Percentiles rank a stretch among this genome's conserved stretches.
Conservation (phyloP, 2,113 vertebrate genomes). For the Crypturellus undulatus region DNA sequence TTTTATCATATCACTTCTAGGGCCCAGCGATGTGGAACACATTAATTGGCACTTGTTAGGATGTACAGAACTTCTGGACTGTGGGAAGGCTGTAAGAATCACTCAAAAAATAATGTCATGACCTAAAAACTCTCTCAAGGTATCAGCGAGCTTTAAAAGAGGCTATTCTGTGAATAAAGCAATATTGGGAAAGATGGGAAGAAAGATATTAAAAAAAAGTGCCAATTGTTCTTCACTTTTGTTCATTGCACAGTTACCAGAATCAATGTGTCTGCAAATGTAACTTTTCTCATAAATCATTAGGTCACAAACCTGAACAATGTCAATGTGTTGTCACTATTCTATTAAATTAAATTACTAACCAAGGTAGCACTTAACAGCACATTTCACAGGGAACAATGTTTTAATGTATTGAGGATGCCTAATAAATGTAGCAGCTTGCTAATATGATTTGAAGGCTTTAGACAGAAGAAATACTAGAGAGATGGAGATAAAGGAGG, state of each 20-base stretch:
- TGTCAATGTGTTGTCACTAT: constrained; percentile 52
- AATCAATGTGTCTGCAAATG: constrained; percentile 66
- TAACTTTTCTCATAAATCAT: constrained; percentile 66
- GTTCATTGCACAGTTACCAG: constrained; percentile 30
- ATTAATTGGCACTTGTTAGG: constrained; percentile 24
- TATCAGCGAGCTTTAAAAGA: not conserved
- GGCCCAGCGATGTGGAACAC: not conserved
- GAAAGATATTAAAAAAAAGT: not conserved
- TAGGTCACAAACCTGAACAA: constrained; percentile 64
- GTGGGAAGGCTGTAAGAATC: not conserved
- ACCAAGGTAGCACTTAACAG: constrained; percentile 54
- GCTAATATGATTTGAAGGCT: constrained; percentile 13
- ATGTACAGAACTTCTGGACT: not conserved
- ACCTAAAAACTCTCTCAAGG: not conserved
- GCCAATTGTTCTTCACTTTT: not conserved
- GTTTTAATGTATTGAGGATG: constrained; percentile 44
- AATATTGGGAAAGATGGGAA: not conserved
- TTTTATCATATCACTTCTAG: constrained; percentile 34
- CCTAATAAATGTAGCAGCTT: constrained; percentile 38
- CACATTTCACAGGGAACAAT: constrained; percentile 33
- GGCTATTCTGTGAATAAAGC: not conserved
- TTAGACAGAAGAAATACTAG: not conserved
- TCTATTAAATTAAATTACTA: constrained; percentile 66
- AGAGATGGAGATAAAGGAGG: not conserved
- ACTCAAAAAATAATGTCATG: not conserved